phyloP scores from a whole-genome alignment of 1,140 invertebrate species.

The Neodiprion virginianus region DNA sequence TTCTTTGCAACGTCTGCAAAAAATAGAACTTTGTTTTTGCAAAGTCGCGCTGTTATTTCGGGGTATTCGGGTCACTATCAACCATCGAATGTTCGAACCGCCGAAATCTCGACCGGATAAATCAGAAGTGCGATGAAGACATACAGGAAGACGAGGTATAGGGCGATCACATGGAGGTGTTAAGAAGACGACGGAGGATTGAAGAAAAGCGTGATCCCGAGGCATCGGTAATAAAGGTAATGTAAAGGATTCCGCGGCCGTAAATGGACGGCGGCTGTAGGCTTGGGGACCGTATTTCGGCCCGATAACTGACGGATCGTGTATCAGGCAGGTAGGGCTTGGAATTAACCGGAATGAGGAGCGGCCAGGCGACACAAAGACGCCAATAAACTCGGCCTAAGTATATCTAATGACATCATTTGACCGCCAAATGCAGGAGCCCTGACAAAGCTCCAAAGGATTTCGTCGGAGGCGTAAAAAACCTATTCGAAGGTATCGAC shows the following conservation, averaged over 20 bases:
- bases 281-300: slow-evolving; percentile 29
- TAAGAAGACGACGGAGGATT: neutral
- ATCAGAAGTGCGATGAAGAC: too few relatives aligned
- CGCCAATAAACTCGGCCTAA: slow-evolving; percentile 47
- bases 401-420: slow-evolving; percentile 55
- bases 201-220: neutral
- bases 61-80: too few relatives aligned
- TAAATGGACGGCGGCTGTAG: slow-evolving; percentile 17
- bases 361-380: slow-evolving; percentile 39
- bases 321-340: slow-evolving; percentile 25
- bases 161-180: neutral
- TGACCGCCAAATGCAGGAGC: slow-evolving; percentile 41
- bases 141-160: too few relatives aligned
- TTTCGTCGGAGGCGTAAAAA: slow-evolving; percentile 45
- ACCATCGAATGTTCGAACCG: too few relatives aligned
- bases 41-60: too few relatives aligned
- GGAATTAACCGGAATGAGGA: slow-evolving; percentile 27
- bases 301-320: slow-evolving; percentile 38
- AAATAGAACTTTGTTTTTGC: neutral
- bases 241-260: slow-evolving; percentile 11
- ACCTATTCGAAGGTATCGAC: neutral
- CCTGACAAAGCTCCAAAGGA: slow-evolving; percentile 37
- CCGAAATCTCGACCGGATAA: too few relatives aligned
- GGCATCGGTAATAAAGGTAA: slow-evolving; percentile 4
- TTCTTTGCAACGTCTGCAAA: neutral